Percentiles rank a stretch among this genome's conserved stretches.
Conservation (phyloP, 2,113 vertebrate species). For the Cyanoderma ruficeps region DNA sequence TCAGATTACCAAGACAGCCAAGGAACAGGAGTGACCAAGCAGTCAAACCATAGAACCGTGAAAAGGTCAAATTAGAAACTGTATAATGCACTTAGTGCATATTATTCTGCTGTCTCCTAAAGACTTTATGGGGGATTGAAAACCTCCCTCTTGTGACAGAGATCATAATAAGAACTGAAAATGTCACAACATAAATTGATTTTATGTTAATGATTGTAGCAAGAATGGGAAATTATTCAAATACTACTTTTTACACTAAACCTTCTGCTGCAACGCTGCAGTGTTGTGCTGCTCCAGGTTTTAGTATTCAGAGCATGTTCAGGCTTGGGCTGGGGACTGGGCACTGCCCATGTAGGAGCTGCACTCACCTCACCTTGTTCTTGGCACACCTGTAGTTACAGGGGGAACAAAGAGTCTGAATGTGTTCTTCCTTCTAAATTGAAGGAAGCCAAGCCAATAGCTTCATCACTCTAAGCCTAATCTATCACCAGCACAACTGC, state of each 20-base stretch:
- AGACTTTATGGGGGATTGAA: conserved; percentile 54
- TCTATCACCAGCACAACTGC: neutral
- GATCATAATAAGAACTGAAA: conserved; percentile 63
- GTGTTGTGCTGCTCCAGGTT: neutral
- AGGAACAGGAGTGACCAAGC: conserved; percentile 25
- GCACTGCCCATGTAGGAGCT: neutral
- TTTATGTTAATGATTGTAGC: conserved; percentile 63
- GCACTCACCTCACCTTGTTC: neutral
- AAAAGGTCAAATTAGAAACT: conserved; percentile 64
- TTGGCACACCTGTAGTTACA: neutral
- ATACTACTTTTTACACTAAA: neutral
- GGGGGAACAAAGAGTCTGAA: neutral
- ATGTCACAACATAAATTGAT: conserved; percentile 66
- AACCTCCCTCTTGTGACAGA: conserved; percentile 45
- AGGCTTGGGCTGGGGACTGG: neutral
- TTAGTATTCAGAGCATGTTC: neutral
- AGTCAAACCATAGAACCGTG: conserved; percentile 25
- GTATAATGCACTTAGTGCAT: conserved; percentile 35
- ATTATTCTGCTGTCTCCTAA: conserved; percentile 52
- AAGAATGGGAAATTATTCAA: conserved; percentile 8
- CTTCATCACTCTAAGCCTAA: neutral
- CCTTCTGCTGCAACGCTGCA: neutral
- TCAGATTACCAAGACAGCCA: neutral
- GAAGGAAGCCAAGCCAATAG: neutral
- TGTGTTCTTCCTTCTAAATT: neutral